Base-by-base conservation (phyloP, 1,140 invertebrate genomes). In the Cherax destructor region DNA sequence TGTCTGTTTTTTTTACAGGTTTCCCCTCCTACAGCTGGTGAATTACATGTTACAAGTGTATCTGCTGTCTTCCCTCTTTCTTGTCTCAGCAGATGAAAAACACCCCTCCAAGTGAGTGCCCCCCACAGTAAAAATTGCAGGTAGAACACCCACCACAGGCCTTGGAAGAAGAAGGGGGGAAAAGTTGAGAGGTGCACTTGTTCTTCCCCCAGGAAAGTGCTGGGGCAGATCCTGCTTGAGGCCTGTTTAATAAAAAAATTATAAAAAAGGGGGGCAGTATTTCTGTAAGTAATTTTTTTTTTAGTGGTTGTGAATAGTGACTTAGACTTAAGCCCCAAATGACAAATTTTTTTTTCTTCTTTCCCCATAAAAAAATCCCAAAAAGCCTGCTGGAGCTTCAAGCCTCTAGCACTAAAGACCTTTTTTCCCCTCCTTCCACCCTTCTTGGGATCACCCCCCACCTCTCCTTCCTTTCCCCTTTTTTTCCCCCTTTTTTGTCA, bases 161-260 rank as follows among this genome's bases (percentile, higher is more conserved):
- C 74, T 97, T 95, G 56, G 98, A 98, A 94, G 95, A 96, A 0
- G 98, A 99, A 94, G n/a, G n/a, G 95, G 98, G 92, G 98, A 99
- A 94, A 98, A 99, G 94, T 95, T 99, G 41, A 97, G 97, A 94
- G 96, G 96, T 69, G 98, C 98, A 72, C 95, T 99, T 30, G 96
- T 99, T 41, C 97, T 98, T 9, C n/a, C 97, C 98, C 3, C 98
- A 99, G 95, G 96, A 96, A 91, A 98, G 98, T 95, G 97, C 98
- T 59, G 98, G 96, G 99, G 72, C 99, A 99, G 95, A 98, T 99
- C 92, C 95, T 99, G 88, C 95, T 99, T 74, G 98, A 99, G 95
- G 96, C 97, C 18, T 98, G 98, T 95, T 94, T 98, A 77, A 96
- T 97, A n/a, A 93, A 97, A 96, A 4, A 94, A 96, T 92, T 96